Evolutionary conservation across 2,797 vertebrate species (phyloP), one percentile per base, ranked within the genome.

Genomic region (Acridotheres tristis): DNA sequence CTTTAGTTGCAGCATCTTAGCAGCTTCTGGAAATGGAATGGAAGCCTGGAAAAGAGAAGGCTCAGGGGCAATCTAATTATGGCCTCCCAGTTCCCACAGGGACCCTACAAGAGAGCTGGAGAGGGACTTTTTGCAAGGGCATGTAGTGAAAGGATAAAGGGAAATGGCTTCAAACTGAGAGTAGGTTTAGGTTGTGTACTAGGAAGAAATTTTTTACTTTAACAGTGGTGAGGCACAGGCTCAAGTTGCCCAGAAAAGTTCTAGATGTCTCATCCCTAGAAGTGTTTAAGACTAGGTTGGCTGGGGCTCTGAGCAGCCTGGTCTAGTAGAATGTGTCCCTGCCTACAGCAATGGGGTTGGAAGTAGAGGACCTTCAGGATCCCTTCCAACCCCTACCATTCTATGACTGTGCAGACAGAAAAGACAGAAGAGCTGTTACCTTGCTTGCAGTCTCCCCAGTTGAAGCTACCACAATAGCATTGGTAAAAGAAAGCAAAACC

Each of bases 341-440:
- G 48, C 55, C 55, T 47, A 13, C 10, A 61, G 55, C 42, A 68
- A 16, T 36, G 63, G 19, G 23, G 10, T 30, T 57, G 20, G 19
- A 38, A 51, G 27, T 13, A 18, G 43, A 22, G 13, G 13, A 61
- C 43, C 10, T 38, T 63, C 38, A 76, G 72, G 36, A 69, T 50
- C n/a, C 36, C 14, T 62, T 89, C 43, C 57, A 76, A 38, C 23
- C 42, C 40, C 48, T 38, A 30, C 21, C 0, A 1, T 63, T 57
- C 18, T 25, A 3, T 1, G 2, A 43, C 29, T 36, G 0, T 32
- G 11, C 0, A 53, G 15, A 36, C 29, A 85, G 16, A 34, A 50
- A 26, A 84, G 6, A 40, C 1, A 58, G 19, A 54, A 11, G 5
- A 53, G 45, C n/a, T 55, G 16, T 43, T 43, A 0, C 9, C 16